A percentile compares a stretch with the other conserved stretches of the same genome.
Conservation (phyloP, 2,113 vertebrate species). For the Misgurnus mizolepis region DNA sequence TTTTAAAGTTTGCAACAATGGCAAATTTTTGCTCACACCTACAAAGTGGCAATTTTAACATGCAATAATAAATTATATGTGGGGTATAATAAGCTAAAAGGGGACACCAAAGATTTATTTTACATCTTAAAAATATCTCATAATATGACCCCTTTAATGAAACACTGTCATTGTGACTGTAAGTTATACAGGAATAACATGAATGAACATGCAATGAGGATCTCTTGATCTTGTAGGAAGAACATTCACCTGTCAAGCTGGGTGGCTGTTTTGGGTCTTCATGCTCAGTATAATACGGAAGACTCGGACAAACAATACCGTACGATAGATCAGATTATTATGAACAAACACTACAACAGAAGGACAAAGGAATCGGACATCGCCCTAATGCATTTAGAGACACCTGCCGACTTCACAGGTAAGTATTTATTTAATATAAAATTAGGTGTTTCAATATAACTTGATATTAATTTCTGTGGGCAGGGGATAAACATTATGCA, state of each 20-base stretch:
- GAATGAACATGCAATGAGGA: not conserved
- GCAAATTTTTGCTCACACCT: too few relatives aligned
- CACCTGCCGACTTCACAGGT: constrained; percentile 82
- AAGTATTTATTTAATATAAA: not conserved
- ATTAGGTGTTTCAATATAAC: too few relatives aligned
- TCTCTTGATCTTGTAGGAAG: constrained; percentile 72
- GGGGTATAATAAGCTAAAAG: too few relatives aligned
- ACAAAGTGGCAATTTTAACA: too few relatives aligned
- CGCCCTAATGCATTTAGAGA: constrained; percentile 84
- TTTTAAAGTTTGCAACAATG: too few relatives aligned
- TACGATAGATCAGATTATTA: constrained; percentile 79
- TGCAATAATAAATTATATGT: too few relatives aligned
- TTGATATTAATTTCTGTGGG: too few relatives aligned
- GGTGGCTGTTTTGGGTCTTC: constrained; percentile 80
- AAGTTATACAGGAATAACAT: not conserved
- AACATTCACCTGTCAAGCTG: constrained; percentile 77
- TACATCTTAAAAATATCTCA: too few relatives aligned
- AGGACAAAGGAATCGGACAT: constrained; percentile 84
- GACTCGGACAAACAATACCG: constrained; percentile 62
- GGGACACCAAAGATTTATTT: too few relatives aligned
- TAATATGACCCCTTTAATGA: not conserved
- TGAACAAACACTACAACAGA: constrained; percentile 80
- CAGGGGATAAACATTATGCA: too few relatives aligned
- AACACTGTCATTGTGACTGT: not conserved
- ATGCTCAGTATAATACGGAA: constrained; percentile 64